phyloP scores from a whole-genome alignment of 2,113 vertebrate genomes.

The Tympanuchus pallidicinctus region DNA sequence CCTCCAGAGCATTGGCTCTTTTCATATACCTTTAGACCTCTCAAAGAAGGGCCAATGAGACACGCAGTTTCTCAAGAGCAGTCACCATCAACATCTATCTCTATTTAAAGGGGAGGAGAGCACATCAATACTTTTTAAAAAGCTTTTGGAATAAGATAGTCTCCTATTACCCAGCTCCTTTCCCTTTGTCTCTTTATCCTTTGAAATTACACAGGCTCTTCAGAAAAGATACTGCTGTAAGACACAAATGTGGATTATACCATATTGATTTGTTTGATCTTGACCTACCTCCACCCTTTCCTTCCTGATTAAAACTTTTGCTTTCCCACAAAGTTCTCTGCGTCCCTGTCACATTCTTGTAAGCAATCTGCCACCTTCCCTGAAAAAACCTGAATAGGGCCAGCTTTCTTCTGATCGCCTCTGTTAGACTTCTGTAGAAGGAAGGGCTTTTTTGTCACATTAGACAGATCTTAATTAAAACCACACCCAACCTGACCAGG shows the following conservation, averaged over 20 bases:
- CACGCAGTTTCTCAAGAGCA: neutral
- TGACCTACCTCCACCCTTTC: neutral
- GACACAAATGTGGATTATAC: neutral
- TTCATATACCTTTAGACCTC: neutral
- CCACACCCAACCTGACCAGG: neutral
- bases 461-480: neutral
- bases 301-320: neutral
- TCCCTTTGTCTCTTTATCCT: neutral
- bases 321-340: neutral
- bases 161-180: neutral
- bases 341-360: neutral
- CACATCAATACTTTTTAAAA: neutral
- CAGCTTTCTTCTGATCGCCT: neutral
- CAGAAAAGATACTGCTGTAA: neutral
- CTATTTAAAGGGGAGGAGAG: neutral
- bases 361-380: neutral
- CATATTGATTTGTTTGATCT: neutral
- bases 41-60: neutral
- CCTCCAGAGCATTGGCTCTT: neutral
- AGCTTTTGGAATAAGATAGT: neutral
- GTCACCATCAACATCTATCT: neutral
- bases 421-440: neutral
- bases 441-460: neutral
- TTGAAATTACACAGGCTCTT: neutral
- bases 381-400: neutral